These are phyloP conservation scores for Triops cancriformis DNA, from an alignment of 1,140 invertebrate species.

Conservation along the genomic window DNA sequence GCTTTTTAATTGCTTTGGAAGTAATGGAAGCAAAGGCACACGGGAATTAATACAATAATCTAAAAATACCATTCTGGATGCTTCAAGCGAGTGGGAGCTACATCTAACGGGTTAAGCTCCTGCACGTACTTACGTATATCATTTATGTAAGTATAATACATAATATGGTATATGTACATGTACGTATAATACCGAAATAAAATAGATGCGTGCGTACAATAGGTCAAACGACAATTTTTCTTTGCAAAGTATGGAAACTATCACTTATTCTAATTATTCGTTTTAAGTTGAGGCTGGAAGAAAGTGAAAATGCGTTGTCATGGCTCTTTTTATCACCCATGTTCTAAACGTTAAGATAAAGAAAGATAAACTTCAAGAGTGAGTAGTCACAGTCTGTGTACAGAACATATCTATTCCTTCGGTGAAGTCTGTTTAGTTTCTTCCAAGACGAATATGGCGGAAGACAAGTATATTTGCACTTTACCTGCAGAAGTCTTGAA, in stretches of 20 bases:
- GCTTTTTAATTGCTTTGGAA: not conserved
- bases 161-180: no score
- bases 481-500: constrained; percentile 30
- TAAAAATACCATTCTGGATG: no score
- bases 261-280: not conserved
- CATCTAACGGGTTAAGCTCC: no score
- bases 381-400: not conserved
- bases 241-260: not conserved
- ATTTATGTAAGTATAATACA: no score
- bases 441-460: not conserved
- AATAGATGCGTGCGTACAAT: no score
- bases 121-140: no score
- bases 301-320: not conserved
- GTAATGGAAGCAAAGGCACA: no score
- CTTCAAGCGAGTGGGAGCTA: no score
- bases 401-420: not conserved
- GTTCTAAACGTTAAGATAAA: constrained; percentile 39
- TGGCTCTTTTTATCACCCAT: not conserved
- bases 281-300: not conserved
- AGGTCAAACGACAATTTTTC: no score
- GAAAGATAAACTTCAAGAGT: constrained; percentile 31
- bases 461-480: constrained; percentile 28
- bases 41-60: no score
- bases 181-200: no score
- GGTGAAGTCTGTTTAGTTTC: not conserved